Conservation (phyloP, 1,140 invertebrate species). For the Anastrepha obliqua region DNA sequence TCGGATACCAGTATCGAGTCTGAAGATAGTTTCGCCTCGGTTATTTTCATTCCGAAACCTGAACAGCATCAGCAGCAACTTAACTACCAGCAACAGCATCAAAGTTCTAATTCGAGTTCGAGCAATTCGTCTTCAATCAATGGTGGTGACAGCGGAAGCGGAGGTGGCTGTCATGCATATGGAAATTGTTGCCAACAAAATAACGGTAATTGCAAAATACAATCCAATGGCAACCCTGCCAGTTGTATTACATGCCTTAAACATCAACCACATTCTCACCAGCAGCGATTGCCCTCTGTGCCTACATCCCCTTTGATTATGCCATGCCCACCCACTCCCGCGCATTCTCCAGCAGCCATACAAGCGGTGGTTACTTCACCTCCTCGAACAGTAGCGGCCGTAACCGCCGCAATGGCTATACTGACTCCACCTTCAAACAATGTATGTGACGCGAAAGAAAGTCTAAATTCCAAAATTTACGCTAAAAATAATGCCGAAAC, state of each 20-base stretch:
- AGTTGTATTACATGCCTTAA: background rate
- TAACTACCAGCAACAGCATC: slow-evolving; percentile 70
- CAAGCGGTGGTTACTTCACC: slow-evolving; percentile 66
- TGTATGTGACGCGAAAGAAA: background rate
- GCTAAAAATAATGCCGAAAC: background rate
- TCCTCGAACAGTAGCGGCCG: slow-evolving; percentile 65
- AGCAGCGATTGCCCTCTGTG: slow-evolving; percentile 78
- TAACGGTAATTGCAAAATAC: slow-evolving; percentile 8
- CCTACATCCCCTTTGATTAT: slow-evolving; percentile 82
- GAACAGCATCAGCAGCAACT: slow-evolving; percentile 73
- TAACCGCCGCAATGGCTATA: slow-evolving; percentile 70
- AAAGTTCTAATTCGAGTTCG: slow-evolving; percentile 75
- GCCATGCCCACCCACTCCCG: slow-evolving; percentile 74
- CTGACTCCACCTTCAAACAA: slow-evolving; percentile 62
- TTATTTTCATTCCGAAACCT: slow-evolving; percentile 89
- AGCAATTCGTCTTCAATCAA: slow-evolving; percentile 74
- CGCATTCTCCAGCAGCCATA: slow-evolving; percentile 71
- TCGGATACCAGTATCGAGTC: slow-evolving; percentile 95
- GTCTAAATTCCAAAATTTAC: background rate
- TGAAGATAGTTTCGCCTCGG: slow-evolving; percentile 93
- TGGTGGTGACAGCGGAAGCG: slow-evolving; percentile 56
- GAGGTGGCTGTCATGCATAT: slow-evolving; percentile 53
- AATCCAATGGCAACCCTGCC: background rate
- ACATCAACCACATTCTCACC: slow-evolving; percentile 48
- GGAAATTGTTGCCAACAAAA: slow-evolving; percentile 51